Percentiles rank a stretch among this genome's conserved stretches.
Evolutionary conservation across 2,797 vertebrate genomes (phyloP).

Genomic region (Acipenser transmontanus): DNA sequence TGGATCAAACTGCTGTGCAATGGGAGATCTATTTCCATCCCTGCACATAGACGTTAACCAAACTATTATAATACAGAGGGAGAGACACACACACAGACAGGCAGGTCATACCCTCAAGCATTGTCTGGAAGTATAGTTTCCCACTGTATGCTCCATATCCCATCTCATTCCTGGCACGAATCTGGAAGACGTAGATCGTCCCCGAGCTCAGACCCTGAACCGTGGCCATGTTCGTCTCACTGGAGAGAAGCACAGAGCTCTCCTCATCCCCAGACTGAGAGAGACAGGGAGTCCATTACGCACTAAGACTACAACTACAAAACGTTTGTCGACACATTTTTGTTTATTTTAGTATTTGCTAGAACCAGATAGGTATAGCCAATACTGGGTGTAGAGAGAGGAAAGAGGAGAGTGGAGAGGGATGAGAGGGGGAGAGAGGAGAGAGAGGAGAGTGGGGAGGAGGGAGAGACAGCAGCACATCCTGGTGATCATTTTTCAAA

Average conservation of each 20-base stretch:
- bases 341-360: too few species aligned
- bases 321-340: too few species aligned
- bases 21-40: too few species aligned
- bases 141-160: conserved; percentile 86
- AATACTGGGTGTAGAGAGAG: too few species aligned
- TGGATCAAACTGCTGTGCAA: too few species aligned
- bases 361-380: too few species aligned
- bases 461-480: background rate
- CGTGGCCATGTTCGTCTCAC: conserved; percentile 88
- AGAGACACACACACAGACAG: background rate
- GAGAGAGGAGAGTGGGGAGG: background rate
- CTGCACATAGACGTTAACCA: too few species aligned
- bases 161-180: conserved; percentile 82
- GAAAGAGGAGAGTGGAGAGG: background rate
- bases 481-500: too few species aligned
- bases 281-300: conserved; percentile 2
- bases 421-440: background rate
- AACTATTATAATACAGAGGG: too few species aligned
- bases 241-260: conserved; percentile 79
- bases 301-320: too few species aligned
- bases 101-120: conserved; percentile 65
- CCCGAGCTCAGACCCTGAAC: conserved; percentile 76
- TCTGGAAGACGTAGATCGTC: conserved; percentile 95
- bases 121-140: conserved; percentile 91
- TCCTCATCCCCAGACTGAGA: conserved; percentile 85